A percentile compares a stretch with the other conserved stretches of the same genome.
Conservation (phyloP, 2,797 vertebrate genomes). For the Rhadinocentrus ornatus region DNA sequence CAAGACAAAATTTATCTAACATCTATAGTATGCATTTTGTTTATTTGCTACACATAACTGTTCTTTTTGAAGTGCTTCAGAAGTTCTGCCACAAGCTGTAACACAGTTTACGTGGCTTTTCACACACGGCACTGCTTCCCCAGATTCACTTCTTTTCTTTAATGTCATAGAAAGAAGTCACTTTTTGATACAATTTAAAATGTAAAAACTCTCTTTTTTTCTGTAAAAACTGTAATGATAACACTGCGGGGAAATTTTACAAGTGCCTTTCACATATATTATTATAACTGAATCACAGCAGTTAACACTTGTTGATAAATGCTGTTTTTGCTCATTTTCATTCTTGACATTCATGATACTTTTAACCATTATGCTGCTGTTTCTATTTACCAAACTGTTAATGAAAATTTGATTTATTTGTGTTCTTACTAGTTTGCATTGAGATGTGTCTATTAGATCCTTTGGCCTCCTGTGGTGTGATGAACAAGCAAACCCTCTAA, state of each 20-base stretch:
- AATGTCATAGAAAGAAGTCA: slow-evolving; percentile 47
- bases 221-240: slow-evolving; percentile 75
- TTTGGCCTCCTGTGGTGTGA: slow-evolving; percentile 79
- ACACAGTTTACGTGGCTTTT: slow-evolving; percentile 65
- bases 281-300: slow-evolving; percentile 67
- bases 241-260: slow-evolving; percentile 70
- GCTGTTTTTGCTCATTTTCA: slow-evolving; percentile 84
- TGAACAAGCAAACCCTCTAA: slow-evolving; percentile 71
- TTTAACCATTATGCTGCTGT: slow-evolving; percentile 88
- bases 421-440: slow-evolving; percentile 86
- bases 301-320: slow-evolving; percentile 76
- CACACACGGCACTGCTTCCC: slow-evolving; percentile 75
- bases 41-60: slow-evolving; percentile 72
- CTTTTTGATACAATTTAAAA: slow-evolving; percentile 59
- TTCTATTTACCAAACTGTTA: slow-evolving; percentile 87
- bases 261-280: slow-evolving; percentile 72
- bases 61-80: slow-evolving; percentile 52
- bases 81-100: slow-evolving; percentile 74
- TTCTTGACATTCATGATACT: slow-evolving; percentile 83
- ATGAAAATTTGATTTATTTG: slow-evolving; percentile 89
- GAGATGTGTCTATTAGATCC: slow-evolving; percentile 80
- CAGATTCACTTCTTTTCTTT: slow-evolving; percentile 27
- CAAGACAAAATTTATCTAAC: slow-evolving; percentile 83
- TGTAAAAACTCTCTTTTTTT: slow-evolving; percentile 46
- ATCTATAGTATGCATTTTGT: slow-evolving; percentile 78